Base-by-base conservation (phyloP, 2,888 invertebrate genomes). In the Halocaridina rubra region DNA sequence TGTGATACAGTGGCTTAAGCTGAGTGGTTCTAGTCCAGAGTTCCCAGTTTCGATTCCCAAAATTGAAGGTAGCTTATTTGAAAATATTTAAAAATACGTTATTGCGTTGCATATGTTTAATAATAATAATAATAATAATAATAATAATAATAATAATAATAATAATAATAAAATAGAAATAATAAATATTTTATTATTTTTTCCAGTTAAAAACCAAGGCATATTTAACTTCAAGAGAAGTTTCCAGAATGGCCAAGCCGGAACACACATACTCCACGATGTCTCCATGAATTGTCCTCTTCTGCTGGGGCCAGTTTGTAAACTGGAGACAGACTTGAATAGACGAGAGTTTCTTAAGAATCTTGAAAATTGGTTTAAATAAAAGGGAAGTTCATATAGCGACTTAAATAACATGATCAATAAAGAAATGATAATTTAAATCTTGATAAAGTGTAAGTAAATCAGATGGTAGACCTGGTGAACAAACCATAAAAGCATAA, bases 171-270 rank as follows among this genome's bases (percentile, higher is more conserved):
- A n/a, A n/a, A n/a, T n/a, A n/a, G n/a, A n/a, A n/a, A n/a, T n/a
- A n/a, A n/a, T n/a, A n/a, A n/a, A n/a, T 27, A 69, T 69, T 24
- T 69, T 19, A 24, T 10, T 69, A 69, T 24, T 22, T 64, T 24
- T 29, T 61, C 67, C 79, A 86, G 86, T 86, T 22, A 75, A 82
- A 59, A 86, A 86, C 75, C 59, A 57, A 22, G 81, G 86, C 69
- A 72, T 33, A 24, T 75, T 75, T 75, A 22, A 75, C 75, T 61
- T 86, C 29, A 78, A 64, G 24, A 64, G 81, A n/a, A 24, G 22
- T 7, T 24, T 10, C 4, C 57, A 27, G n/a, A 59, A 67, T 3
- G 79, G 82, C 0, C 24, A 46, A 22, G 7, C 19, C 1, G 86
- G 86, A 8, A 81, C 80, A 0, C 33, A 77, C 1, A 27, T 80